phyloP scores from a whole-genome alignment of 2,888 invertebrate genomes.

The Exephanes ischioxanthus region DNA sequence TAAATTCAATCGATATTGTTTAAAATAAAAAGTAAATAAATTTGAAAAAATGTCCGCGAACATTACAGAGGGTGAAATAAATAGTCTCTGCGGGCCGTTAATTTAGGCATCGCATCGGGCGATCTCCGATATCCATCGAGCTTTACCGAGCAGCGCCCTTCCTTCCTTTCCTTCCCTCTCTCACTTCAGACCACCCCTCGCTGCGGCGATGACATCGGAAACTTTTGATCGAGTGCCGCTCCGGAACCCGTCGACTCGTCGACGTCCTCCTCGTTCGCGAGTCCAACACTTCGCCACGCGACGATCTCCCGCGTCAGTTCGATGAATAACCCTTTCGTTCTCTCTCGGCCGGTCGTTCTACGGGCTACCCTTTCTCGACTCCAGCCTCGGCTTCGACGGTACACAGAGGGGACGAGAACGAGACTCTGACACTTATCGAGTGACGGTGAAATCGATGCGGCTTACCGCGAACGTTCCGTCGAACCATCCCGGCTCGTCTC shows the following conservation, averaged over 20 bases:
- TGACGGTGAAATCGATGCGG: conserved; percentile 67
- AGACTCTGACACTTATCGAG: conserved; percentile 64
- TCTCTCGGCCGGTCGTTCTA: not conserved
- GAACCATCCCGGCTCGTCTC: conserved; percentile 15
- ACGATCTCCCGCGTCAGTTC: conserved; percentile 50
- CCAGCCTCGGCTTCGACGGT: not conserved
- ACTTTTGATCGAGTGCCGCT: conserved; percentile 67
- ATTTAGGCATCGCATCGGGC: conserved; percentile 9
- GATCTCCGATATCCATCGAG: conserved; percentile 15
- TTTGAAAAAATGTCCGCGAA: too few species aligned
- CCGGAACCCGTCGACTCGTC: conserved; percentile 44
- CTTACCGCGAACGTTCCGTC: conserved; percentile 58
- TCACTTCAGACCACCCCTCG: not conserved
- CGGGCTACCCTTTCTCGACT: conserved; percentile 7
- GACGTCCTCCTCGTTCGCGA: conserved; percentile 38
- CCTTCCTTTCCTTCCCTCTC: conserved; percentile 2
- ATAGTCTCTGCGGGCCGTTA: conserved; percentile 2
- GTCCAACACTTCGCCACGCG: conserved; percentile 32
- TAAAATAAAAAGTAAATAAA: too few species aligned
- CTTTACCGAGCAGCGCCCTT: conserved; percentile 2
- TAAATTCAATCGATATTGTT: too few species aligned
- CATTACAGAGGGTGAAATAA: not conserved
- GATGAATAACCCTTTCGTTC: conserved; percentile 60
- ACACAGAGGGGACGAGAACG: conserved; percentile 9
- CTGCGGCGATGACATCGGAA: conserved; percentile 52